Evolutionary conservation across 2,888 invertebrate species (phyloP), one percentile per base, ranked within the genome.

Genomic region (Drosophila stalkeri): DNA sequence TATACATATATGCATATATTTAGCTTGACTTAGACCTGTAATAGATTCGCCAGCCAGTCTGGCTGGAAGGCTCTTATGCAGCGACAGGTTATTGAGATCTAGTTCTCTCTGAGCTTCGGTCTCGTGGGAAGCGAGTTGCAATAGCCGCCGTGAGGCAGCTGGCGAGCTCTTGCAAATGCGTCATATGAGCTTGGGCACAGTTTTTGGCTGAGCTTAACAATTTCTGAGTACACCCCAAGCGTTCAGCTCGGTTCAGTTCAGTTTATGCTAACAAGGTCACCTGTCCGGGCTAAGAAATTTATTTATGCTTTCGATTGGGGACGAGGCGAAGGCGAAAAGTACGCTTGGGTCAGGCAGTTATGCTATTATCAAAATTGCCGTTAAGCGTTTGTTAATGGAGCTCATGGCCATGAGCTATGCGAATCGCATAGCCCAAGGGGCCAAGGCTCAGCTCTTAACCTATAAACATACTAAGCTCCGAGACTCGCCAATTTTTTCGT

Each of bases 391-490:
- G 67, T 78, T 78, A 80, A 78, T 74, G 80, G 73, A 72, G 73
- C 69, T 74, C 77, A 80, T 72, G 80, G 80, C 77, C 77, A 72
- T 67, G 64, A 56, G 80, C 61, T 62, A 51, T 66, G 80, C 77
- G 77, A 76, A 64, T 64, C 52, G 67, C 72, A 72, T n/a, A 41
- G 43, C 77, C 77, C 77, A 52, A 55, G 77, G 79, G 82, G 87
- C 84, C 85, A 89, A 89, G 85, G 88, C 89, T 89, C 64, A 89
- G 89, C 73, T 89, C 90, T 87, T 85, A 87, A 85, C 85, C 85
- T 87, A 85, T 80, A 85, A 85, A 85, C 85, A 85, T 87, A 89
- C 85, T 79, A 57, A 86, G 39, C 64, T 56, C 64, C 54, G 33
- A 71, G 47, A 44, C 41, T 18, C 59, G 31, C 44, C 59, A 59